Conservation (phyloP, 2,113 vertebrate genomes). For the Oreochromis aureus region DNA sequence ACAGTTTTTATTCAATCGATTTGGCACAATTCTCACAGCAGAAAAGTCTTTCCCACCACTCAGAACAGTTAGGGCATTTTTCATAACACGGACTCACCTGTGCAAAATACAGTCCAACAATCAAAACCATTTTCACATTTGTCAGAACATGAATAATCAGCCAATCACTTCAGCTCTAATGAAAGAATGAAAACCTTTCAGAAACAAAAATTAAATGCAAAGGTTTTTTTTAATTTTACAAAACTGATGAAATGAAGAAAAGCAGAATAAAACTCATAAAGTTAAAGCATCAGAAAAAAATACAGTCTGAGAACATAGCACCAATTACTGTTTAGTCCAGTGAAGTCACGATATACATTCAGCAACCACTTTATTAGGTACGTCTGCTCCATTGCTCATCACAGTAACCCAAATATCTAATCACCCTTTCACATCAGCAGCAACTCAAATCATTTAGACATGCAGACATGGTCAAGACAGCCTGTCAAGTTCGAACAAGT, state of each 20-base stretch:
- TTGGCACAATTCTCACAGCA: neutral
- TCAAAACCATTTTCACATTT: neutral
- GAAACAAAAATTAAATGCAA: rapidly evolving
- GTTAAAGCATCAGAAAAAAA: neutral
- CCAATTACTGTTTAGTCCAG: neutral
- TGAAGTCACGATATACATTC: neutral
- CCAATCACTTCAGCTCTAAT: neutral
- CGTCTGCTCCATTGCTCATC: rapidly evolving
- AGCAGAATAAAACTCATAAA: rapidly evolving
- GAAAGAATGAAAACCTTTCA: rapidly evolving
- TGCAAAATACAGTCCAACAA: neutral
- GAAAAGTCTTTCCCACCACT: neutral
- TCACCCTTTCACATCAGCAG: neutral
- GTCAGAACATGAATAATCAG: neutral
- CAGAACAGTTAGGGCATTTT: neutral
- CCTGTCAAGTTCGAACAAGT: neutral
- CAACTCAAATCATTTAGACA: neutral
- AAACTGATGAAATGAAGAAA: neutral
- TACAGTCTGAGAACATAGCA: neutral
- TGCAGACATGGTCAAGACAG: neutral
- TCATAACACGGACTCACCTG: rapidly evolving
- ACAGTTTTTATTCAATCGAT: neutral
- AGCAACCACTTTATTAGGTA: neutral
- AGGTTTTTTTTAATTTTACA: neutral
- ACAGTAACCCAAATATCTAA: neutral